Conservation (phyloP, 2,888 invertebrate genomes). For the Alloscopus bannaensis region DNA sequence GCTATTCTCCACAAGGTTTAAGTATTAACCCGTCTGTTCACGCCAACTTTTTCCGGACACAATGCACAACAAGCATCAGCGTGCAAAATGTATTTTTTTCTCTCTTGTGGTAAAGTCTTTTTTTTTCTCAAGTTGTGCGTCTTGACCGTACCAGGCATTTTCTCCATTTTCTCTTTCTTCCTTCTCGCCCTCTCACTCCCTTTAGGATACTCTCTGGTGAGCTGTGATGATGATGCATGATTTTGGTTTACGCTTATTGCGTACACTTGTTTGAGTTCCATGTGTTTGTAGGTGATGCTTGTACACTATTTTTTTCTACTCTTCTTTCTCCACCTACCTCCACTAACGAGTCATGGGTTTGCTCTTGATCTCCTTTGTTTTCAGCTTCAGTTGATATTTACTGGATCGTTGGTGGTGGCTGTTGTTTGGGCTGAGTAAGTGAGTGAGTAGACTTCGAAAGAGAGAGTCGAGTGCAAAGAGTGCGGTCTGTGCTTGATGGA, state of each 20-base stretch:
- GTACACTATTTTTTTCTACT: slow-evolving; percentile 7
- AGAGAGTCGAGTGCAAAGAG: slow-evolving; percentile 29
- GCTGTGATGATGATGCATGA: slow-evolving; percentile 39
- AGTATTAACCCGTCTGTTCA: neutral
- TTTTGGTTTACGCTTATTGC: slow-evolving; percentile 45
- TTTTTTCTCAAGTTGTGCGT: slow-evolving; percentile 19
- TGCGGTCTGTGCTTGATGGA: slow-evolving; percentile 58
- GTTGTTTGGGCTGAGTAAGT: neutral
- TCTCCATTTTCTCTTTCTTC: slow-evolving; percentile 12
- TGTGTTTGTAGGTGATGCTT: slow-evolving; percentile 10
- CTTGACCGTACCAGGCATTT: slow-evolving; percentile 46
- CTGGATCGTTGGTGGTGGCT: neutral
- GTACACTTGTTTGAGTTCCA: slow-evolving; percentile 43
- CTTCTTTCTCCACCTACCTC: slow-evolving; percentile 1
- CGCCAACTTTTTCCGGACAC: too few relatives aligned
- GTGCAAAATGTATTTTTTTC: too few relatives aligned
- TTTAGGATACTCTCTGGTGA: slow-evolving; percentile 26
- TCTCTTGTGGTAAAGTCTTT: too few relatives aligned
- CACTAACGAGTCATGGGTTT: slow-evolving; percentile 60
- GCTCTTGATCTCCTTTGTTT: slow-evolving; percentile 21
- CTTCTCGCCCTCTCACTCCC: slow-evolving; percentile 16
- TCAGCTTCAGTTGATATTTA: slow-evolving; percentile 47
- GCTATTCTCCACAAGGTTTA: neutral
- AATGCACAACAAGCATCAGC: too few relatives aligned
- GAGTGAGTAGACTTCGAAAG: too few relatives aligned